A percentile compares a stretch with the other conserved stretches of the same genome.
These are phyloP conservation scores for Enchytraeus crypticus DNA, from an alignment of 2,888 invertebrate species.

Conservation along the genomic window DNA sequence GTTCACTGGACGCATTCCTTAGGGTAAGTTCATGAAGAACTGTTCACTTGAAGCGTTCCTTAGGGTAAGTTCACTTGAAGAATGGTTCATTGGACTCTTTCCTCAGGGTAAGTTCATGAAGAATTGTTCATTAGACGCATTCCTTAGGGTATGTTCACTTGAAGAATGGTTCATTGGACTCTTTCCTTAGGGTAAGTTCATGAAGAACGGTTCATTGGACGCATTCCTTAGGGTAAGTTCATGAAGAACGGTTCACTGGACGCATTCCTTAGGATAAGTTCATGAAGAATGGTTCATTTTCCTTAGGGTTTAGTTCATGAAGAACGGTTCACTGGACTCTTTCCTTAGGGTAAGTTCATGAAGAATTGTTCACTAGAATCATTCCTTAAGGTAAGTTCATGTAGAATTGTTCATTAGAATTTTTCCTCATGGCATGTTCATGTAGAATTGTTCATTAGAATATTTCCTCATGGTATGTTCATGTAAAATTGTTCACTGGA, in stretches of 20 bases:
- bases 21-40: slow-evolving; percentile 79
- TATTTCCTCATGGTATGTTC: slow-evolving; percentile 66
- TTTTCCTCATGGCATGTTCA: slow-evolving; percentile 65
- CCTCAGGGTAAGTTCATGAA: slow-evolving; percentile 72
- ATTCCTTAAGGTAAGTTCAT: slow-evolving; percentile 58
- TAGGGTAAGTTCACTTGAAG: slow-evolving; percentile 72
- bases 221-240: slow-evolving; percentile 77
- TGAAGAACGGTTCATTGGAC: slow-evolving; percentile 97
- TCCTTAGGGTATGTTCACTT: background rate
- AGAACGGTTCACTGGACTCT: slow-evolving; percentile 64
- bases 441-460: slow-evolving; percentile 96
- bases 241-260: slow-evolving; percentile 99
- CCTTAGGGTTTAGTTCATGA: slow-evolving; percentile 63
- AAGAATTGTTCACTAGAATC: slow-evolving; percentile 74
- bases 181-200: no score
- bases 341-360: slow-evolving; percentile 69
- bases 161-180: no score
- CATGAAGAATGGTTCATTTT: slow-evolving; percentile 97
- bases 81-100: slow-evolving; percentile 91
- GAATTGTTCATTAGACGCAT: slow-evolving; percentile 90
- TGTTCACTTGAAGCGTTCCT: slow-evolving; percentile 94
- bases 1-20: background rate
- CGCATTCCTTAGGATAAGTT: slow-evolving; percentile 77
- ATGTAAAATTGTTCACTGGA: slow-evolving; percentile 95
- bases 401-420: slow-evolving; percentile 97